phyloP scores from a whole-genome alignment of 2,888 invertebrate genomes.

The Lasiommata megera region DNA sequence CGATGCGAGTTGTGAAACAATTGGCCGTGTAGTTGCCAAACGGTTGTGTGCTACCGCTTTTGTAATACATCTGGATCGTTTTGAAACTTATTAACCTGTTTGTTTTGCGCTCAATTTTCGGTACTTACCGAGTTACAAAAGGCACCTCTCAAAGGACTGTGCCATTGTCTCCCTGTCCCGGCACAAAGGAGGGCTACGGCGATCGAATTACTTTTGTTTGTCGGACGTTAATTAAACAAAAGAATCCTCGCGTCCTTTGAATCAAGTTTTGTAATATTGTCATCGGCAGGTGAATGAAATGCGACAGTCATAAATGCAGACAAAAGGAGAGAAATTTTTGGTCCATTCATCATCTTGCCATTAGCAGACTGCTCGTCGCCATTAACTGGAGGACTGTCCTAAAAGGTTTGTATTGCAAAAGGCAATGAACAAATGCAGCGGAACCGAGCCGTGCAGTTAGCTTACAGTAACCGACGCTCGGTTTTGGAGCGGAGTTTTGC shows the following conservation, averaged over 20 bases:
- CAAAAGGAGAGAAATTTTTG: constrained; percentile 41
- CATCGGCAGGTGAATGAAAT: constrained; percentile 58
- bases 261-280: constrained; percentile 45
- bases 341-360: constrained; percentile 46
- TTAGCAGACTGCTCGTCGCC: constrained; percentile 60
- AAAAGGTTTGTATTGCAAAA: constrained; percentile 44
- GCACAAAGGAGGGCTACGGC: constrained; percentile 65
- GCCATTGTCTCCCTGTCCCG: constrained; percentile 52
- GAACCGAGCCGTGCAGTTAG: constrained; percentile 71
- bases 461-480: constrained; percentile 72
- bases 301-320: constrained; percentile 35
- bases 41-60: constrained; percentile 75
- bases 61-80: constrained; percentile 81
- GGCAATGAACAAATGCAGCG: constrained; percentile 71
- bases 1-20: constrained; percentile 70
- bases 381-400: constrained; percentile 41
- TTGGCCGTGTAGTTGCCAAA: constrained; percentile 70
- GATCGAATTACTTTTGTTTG: constrained; percentile 77
- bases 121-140: constrained; percentile 57
- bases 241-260: constrained; percentile 49
- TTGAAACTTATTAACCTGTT: constrained; percentile 80
- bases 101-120: constrained; percentile 65
- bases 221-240: constrained; percentile 72
- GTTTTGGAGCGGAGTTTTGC: constrained; percentile 80
- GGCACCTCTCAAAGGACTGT: constrained; percentile 60